Evolutionary conservation across 2,888 invertebrate species (phyloP), one percentile per base, ranked within the genome.

Genomic region (Digitonthophagus gazella): DNA sequence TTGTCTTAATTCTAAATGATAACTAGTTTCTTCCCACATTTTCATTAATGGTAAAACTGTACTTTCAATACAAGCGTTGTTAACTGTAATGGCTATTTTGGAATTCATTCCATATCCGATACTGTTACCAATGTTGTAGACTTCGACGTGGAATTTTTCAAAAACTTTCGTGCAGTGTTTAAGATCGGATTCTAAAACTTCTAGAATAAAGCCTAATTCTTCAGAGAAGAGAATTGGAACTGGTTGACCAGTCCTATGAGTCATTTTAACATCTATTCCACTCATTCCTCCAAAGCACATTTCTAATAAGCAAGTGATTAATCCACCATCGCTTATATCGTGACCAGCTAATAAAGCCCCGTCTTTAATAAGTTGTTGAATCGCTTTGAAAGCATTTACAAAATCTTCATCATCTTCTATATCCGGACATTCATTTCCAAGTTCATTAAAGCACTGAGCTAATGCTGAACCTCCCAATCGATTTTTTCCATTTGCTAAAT

Each of bases 11-110:
- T 98, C 98, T 66, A 99, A 82, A 74, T 90, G 90, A 80, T 93
- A 96, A 82, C 97, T 97, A 0, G 97, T 98, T 80, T 95, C 95
- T 82, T 98, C 98, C 98, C 98, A 99, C 79, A 91, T 88, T 77
- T 90, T 88, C 82, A 93, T 91, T 56, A 96, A 84, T 0, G 88
- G 84, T 22, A 89, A 84, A 67, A 96, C 86, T 11, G 85, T 84
- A 2, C 88, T 88, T 69, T 89, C 84, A 1, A 96, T 78, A 5
- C 92, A 86, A 66, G 84, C 77, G 6, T 87, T 87, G 71, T 89
- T 89, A 0, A 91, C 86, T 58, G 84, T 83, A n/a, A 93, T 79
- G 44, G 77, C 76, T 76, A 87, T 83, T 79, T 88, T 86, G 65
- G 92, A 87, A 64, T 87, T 80, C 76, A 93, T 86, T 66, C 94